These are phyloP conservation scores for Yoshiicerus persimilis DNA, from an alignment of 1,140 invertebrate genomes.

Conservation along the genomic window DNA sequence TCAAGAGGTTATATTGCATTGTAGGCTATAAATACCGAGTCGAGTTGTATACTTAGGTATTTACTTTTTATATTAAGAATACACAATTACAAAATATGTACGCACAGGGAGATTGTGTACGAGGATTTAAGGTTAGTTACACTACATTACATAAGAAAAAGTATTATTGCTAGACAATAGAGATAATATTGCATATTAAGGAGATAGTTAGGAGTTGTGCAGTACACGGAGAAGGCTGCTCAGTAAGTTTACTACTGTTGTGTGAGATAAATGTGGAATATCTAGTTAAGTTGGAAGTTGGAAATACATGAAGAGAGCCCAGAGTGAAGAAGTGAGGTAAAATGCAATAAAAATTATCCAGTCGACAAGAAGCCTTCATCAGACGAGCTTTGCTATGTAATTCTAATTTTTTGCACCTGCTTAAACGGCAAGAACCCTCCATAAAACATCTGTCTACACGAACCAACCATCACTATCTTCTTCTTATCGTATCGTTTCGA, in stretches of 20 bases:
- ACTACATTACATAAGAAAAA: too few species aligned
- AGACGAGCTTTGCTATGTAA: constrained; percentile 2
- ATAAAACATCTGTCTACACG: constrained; percentile 40
- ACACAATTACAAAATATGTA: too few species aligned
- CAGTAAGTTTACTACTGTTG: background rate
- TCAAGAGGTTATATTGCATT: too few species aligned
- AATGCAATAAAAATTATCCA: constrained; percentile 30
- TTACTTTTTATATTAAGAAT: background rate
- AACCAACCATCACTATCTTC: constrained; percentile 4
- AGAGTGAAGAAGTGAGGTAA: constrained; percentile 16
- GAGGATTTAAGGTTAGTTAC: too few species aligned
- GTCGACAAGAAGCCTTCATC: constrained; percentile 23
- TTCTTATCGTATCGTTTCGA: background rate
- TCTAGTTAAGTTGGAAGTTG: background rate
- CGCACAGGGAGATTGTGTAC: too few species aligned
- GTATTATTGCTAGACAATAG: background rate
- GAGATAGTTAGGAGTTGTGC: background rate
- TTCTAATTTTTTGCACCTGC: constrained; percentile 37
- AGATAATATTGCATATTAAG: background rate
- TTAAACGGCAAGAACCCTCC: constrained; percentile 13
- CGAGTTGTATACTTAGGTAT: background rate
- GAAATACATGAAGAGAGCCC: background rate
- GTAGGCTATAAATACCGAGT: too few species aligned
- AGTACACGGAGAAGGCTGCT: background rate
- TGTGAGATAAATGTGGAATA: background rate